Conservation (phyloP, 2,797 vertebrate genomes). For the Thaleichthys pacificus region DNA sequence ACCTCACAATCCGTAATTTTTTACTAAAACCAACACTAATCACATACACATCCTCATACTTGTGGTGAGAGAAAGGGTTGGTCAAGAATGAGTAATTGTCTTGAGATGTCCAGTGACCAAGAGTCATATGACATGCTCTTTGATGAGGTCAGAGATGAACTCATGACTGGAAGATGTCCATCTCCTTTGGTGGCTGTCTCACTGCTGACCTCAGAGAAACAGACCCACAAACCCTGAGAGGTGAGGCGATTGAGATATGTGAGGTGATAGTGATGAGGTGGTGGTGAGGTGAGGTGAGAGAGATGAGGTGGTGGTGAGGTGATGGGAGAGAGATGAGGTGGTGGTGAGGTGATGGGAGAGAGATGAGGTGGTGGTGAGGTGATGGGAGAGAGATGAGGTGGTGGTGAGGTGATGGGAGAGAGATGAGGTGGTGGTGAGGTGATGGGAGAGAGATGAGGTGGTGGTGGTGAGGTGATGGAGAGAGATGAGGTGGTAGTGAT, state of each 20-base stretch:
- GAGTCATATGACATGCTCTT: neutral
- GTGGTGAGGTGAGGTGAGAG: conserved; percentile 34
- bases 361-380: conserved; percentile 43
- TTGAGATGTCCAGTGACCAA: neutral
- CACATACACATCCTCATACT: neutral
- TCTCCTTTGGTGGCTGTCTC: neutral
- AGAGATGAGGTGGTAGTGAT: conserved; percentile 38
- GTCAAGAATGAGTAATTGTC: conserved; percentile 17
- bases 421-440: conserved; percentile 43
- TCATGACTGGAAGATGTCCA: neutral
- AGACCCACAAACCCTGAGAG: conserved; percentile 12
- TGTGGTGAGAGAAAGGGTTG: neutral
- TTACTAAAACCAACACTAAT: neutral
- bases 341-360: conserved; percentile 43
- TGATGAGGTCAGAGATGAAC: neutral
- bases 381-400: no score
- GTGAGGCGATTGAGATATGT: conserved; percentile 41
- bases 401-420: conserved; percentile 43
- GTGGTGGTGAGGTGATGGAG: conserved; percentile 43
- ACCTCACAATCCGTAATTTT: no score
- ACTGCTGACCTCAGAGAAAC: conserved; percentile 13
- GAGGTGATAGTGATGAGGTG: conserved; percentile 48
- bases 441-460: no score
- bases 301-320: conserved; percentile 44
- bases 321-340: no score